phyloP scores from a whole-genome alignment of 1,140 invertebrate species.

The Heliconius nattereri region DNA sequence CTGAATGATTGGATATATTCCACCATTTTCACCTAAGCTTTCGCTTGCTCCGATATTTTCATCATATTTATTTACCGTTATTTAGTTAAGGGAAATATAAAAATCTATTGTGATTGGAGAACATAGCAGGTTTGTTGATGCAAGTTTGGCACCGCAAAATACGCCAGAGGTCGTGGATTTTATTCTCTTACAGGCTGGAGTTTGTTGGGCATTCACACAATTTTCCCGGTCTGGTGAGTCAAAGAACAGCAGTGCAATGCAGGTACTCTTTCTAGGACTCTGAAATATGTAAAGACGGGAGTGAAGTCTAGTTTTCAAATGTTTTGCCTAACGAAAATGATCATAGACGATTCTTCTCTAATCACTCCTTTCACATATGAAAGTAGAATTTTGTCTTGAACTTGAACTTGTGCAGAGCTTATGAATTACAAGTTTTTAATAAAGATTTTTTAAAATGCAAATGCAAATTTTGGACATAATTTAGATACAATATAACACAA shows the following conservation, averaged over 20 bases:
- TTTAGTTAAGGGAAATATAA: conserved; percentile 16
- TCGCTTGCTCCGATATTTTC: conserved; percentile 22
- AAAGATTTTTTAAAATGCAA: too few species aligned
- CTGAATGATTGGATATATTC: conserved; percentile 36
- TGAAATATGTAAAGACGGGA: not conserved
- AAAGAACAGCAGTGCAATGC: not conserved
- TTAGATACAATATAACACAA: too few species aligned
- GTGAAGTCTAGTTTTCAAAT: not conserved
- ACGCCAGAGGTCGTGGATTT: not conserved
- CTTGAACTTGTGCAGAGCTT: too few species aligned
- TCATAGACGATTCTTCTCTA: not conserved
- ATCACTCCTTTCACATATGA: too few species aligned
- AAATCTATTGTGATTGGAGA: conserved; percentile 12
- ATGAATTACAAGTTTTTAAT: too few species aligned
- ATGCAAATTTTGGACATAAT: too few species aligned
- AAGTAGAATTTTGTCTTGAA: too few species aligned
- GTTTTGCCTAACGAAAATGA: too few species aligned
- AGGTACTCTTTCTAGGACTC: not conserved
- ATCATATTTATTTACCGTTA: conserved; percentile 24
- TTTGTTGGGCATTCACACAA: not conserved
- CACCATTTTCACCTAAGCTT: conserved; percentile 30
- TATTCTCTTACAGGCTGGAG: not conserved
- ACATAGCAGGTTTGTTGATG: not conserved
- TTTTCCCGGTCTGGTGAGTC: not conserved
- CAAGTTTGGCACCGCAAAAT: conserved; percentile 5